Evolutionary conservation across 2,797 vertebrate genomes (phyloP).

Genomic region (Botia kubotai): DNA sequence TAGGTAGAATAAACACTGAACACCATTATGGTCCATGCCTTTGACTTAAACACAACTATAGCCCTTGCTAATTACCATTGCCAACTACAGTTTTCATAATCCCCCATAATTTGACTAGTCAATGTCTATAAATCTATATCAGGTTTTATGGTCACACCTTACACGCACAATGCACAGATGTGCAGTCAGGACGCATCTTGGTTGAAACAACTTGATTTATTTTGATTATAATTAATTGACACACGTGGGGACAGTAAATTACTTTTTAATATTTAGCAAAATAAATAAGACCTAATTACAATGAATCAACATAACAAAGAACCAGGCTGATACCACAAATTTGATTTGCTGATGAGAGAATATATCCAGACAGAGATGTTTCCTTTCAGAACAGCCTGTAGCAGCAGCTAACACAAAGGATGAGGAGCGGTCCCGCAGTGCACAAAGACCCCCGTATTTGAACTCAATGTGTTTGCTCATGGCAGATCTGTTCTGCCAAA

Average conservation of each 20-base stretch:
- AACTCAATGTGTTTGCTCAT: constrained; percentile 70
- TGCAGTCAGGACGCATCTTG: neutral
- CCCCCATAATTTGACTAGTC: neutral
- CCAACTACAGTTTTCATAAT: neutral
- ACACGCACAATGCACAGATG: neutral
- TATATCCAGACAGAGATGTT: constrained; percentile 46
- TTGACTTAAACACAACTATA: neutral
- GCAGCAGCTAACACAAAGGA: constrained; percentile 22
- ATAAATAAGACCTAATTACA: neutral
- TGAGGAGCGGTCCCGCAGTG: neutral
- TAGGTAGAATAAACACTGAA: neutral
- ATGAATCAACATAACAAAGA: constrained; percentile 20
- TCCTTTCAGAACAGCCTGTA: constrained; percentile 6
- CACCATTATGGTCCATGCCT: too few species aligned
- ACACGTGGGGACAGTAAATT: neutral
- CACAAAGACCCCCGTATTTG: constrained; percentile 63
- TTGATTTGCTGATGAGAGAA: constrained; percentile 51
- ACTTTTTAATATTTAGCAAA: neutral
- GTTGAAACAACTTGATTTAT: neutral
- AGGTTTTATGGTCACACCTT: neutral
- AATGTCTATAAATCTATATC: neutral
- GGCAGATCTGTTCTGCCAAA: constrained; percentile 75
- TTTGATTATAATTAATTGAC: neutral
- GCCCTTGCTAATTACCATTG: too few species aligned
- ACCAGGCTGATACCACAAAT: constrained; percentile 35